Conservation (phyloP, 1,140 invertebrate genomes). For the Cyclina sinensis region DNA sequence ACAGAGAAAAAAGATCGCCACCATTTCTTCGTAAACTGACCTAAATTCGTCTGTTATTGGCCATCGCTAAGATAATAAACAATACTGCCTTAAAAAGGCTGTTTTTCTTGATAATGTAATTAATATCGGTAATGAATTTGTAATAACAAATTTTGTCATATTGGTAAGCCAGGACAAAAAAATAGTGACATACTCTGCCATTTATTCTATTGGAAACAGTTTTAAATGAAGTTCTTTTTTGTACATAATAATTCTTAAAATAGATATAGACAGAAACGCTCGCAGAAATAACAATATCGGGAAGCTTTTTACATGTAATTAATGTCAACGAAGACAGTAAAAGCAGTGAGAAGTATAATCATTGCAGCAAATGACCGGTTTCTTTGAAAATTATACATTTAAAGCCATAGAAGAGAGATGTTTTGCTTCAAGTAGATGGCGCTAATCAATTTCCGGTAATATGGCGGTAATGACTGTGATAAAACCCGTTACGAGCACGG, state of each 20-base stretch:
- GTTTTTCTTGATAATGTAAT: too few species aligned
- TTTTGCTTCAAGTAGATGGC: neutral
- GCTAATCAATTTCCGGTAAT: neutral
- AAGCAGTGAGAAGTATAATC: neutral
- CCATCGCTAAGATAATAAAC: too few species aligned
- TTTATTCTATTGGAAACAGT: too few species aligned
- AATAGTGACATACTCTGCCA: too few species aligned
- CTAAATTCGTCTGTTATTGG: too few species aligned
- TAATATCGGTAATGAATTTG: too few species aligned
- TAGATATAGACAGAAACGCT: neutral
- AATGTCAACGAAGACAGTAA: neutral
- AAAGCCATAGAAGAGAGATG: neutral
- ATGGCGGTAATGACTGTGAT: neutral
- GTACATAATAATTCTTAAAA: too few species aligned
- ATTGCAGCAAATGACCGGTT: neutral
- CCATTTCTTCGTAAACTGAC: neutral
- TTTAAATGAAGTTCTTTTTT: too few species aligned
- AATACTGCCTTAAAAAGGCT: too few species aligned
- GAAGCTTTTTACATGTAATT: neutral
- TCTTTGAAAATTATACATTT: neutral
- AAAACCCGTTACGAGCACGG: neutral
- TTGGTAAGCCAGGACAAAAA: too few species aligned
- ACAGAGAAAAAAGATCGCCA: neutral
- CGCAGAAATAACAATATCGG: neutral
- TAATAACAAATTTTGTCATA: too few species aligned